A percentile compares a stretch with the other conserved stretches of the same genome.
Evolutionary conservation across 2,797 vertebrate genomes (phyloP).

Genomic region (Knipowitschia caucasica): DNA sequence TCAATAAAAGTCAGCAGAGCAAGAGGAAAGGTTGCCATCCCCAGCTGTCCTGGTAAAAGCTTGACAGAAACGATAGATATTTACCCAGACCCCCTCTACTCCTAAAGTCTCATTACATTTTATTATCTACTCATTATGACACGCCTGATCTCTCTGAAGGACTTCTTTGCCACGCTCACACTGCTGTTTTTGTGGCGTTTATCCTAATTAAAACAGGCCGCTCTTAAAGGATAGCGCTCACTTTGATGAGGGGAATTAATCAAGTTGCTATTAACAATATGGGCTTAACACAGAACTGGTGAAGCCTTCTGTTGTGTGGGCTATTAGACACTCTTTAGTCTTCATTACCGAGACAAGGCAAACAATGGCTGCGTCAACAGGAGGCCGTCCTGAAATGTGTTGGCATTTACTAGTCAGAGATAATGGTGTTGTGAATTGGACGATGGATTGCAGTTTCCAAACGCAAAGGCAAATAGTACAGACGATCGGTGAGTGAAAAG

Average conservation of each 20-base stretch:
- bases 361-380: constrained; percentile 24
- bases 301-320: constrained; percentile 44
- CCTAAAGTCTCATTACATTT: constrained; percentile 39
- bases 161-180: constrained; percentile 32
- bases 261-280: constrained; percentile 50
- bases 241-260: constrained; percentile 58
- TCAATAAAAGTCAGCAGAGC: constrained; percentile 44
- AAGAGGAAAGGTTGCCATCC: constrained; percentile 19
- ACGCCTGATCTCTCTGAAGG: constrained; percentile 17
- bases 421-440: constrained; percentile 22
- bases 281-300: constrained; percentile 41
- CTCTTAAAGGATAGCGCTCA: constrained; percentile 51
- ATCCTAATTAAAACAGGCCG: constrained; percentile 42
- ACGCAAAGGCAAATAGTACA: constrained; percentile 24
- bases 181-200: constrained; percentile 18
- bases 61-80: constrained; percentile 23
- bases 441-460: constrained; percentile 12
- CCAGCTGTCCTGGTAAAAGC: constrained; percentile 18
- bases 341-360: constrained; percentile 43
- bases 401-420: constrained; percentile 38
- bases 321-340: constrained; percentile 52
- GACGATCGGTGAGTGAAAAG: not conserved
- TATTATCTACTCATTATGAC: constrained; percentile 33
- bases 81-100: constrained; percentile 3
- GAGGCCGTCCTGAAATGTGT: constrained; percentile 10